phyloP scores from a whole-genome alignment of 2,797 vertebrate genomes.

The Siniperca obscura region DNA sequence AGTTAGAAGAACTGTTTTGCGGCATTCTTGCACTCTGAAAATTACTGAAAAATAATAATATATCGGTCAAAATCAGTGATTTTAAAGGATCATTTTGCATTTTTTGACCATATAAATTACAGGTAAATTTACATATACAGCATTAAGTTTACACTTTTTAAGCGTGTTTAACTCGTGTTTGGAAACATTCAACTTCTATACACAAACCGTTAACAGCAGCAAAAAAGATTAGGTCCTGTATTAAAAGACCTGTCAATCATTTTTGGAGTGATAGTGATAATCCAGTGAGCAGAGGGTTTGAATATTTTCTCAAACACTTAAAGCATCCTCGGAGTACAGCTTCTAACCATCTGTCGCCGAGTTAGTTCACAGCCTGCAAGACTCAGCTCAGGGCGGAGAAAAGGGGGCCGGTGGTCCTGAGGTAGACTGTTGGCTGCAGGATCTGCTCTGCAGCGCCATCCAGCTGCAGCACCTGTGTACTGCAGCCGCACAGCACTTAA shows the following conservation, averaged over 20 bases:
- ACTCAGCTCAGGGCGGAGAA: not conserved
- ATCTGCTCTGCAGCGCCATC: slow-evolving; percentile 54
- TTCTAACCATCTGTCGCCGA: slow-evolving; percentile 34
- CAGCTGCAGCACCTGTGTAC: not conserved
- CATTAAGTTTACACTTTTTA: not conserved
- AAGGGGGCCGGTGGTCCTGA: accelerated
- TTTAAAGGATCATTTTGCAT: not conserved
- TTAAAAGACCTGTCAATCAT: slow-evolving; percentile 38
- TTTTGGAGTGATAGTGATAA: slow-evolving; percentile 40
- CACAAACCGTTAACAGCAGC: not conserved
- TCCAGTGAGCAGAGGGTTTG: slow-evolving; percentile 42
- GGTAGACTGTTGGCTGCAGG: not conserved
- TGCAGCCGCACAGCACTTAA: slow-evolving; percentile 9
- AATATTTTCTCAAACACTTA: slow-evolving; percentile 53
- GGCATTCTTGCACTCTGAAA: not conserved
- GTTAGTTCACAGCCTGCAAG: slow-evolving; percentile 8
- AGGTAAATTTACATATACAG: not conserved
- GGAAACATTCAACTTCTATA: too few species aligned
- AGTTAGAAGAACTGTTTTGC: not conserved
- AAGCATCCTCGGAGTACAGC: slow-evolving; percentile 11
- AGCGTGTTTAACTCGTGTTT: not conserved
- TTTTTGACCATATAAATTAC: not conserved
- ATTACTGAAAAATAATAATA: too few species aligned
- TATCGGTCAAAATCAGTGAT: not conserved
- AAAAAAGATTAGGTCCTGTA: not conserved